These are phyloP conservation scores for Amblyjoppa fuscipennis DNA, from an alignment of 2,888 invertebrate species.

Conservation along the genomic window DNA sequence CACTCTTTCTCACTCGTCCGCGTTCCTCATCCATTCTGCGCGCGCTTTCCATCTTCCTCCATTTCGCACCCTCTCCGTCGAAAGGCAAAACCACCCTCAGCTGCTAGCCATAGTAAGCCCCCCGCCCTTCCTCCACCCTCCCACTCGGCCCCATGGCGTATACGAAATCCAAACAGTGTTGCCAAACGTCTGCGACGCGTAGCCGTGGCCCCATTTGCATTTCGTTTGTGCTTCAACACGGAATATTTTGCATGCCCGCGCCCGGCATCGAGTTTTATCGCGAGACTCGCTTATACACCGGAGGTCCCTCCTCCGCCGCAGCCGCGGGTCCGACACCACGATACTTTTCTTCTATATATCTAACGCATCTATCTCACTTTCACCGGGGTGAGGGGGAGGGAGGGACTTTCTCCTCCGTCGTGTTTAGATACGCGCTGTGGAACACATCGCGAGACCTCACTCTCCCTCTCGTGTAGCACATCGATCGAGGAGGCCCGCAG, in stretches of 20 bases:
- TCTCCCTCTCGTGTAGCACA: slow-evolving; percentile 54
- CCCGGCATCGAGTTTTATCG: slow-evolving; percentile 56
- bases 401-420: slow-evolving; percentile 50
- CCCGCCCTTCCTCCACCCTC: slow-evolving; percentile 73
- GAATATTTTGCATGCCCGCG: slow-evolving; percentile 80
- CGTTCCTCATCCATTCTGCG: slow-evolving; percentile 24
- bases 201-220: slow-evolving; percentile 82
- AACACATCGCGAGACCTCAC: slow-evolving; percentile 42
- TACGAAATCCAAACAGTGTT: slow-evolving; percentile 82
- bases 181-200: slow-evolving; percentile 83
- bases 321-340: not conserved
- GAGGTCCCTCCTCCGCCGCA: not conserved
- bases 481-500: slow-evolving; percentile 66
- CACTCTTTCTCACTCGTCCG: slow-evolving; percentile 38
- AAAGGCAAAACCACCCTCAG: slow-evolving; percentile 77
- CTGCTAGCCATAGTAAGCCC: slow-evolving; percentile 75
- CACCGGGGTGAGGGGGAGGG: not conserved
- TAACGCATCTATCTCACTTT: slow-evolving; percentile 55
- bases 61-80: slow-evolving; percentile 70
- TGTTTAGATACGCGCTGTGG: slow-evolving; percentile 70
- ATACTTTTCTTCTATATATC: slow-evolving; percentile 32
- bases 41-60: slow-evolving; percentile 37
- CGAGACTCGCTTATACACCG: slow-evolving; percentile 37
- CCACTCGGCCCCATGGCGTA: slow-evolving; percentile 67
- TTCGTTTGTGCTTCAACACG: slow-evolving; percentile 82